Percentiles rank a stretch among this genome's conserved stretches.
Conservation (phyloP, 2,113 vertebrate genomes). For the Spheniscus mendiculus region DNA sequence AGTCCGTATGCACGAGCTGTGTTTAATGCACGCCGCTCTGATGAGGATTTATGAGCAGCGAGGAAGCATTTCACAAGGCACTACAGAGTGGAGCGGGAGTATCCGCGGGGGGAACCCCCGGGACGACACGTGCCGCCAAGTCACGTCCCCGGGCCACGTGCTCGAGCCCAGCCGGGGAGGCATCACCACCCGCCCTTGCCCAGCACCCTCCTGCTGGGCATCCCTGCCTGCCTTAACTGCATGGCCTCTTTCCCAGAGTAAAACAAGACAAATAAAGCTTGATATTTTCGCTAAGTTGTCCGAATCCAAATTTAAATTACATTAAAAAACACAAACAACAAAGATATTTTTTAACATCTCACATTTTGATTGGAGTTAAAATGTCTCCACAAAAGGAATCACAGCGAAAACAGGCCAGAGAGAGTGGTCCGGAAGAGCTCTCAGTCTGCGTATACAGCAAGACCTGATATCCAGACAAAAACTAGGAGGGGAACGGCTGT, state of each 20-base stretch:
- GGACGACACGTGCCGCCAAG: rapidly evolving
- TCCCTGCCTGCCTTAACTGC: neutral
- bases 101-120: rapidly evolving
- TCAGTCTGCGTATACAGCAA: neutral
- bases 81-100: neutral
- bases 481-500: rapidly evolving
- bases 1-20: neutral
- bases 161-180: rapidly evolving
- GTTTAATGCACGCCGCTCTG: neutral
- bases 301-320: neutral
- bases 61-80: neutral
- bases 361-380: neutral
- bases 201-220: neutral
- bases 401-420: rapidly evolving
- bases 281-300: rapidly evolving
- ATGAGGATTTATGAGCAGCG: neutral
- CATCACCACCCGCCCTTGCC: neutral
- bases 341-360: neutral
- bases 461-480: neutral
- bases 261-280: neutral
- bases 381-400: neutral
- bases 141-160: rapidly evolving
- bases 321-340: neutral
- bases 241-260: neutral
- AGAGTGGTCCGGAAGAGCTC: neutral